A percentile compares a stretch with the other conserved stretches of the same genome.
These are phyloP conservation scores for Corbicula japonica DNA, from an alignment of 2,888 invertebrate genomes.

Conservation along the genomic window DNA sequence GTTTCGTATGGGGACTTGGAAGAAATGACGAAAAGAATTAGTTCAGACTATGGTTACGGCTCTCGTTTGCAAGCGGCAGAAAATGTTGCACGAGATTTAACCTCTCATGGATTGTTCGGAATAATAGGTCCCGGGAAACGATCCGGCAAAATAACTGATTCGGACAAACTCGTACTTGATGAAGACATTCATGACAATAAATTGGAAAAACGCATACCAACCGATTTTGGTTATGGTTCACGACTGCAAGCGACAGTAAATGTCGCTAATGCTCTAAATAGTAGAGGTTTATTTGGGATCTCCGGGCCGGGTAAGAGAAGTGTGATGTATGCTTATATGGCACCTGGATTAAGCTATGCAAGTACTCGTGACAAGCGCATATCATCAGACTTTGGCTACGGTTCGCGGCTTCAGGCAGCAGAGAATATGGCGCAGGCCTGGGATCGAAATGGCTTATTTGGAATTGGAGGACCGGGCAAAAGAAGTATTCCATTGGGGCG, in stretches of 20 bases:
- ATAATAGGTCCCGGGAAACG: conserved; percentile 20
- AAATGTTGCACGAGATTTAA: conserved; percentile 1
- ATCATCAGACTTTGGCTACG: conserved; percentile 7
- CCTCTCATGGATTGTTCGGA: not conserved
- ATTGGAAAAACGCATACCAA: not conserved
- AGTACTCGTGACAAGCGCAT: not conserved
- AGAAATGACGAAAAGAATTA: too few species aligned
- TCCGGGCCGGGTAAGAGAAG: conserved; percentile 16
- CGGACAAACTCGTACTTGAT: not conserved
- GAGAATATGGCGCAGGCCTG: not conserved
- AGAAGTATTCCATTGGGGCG: too few species aligned
- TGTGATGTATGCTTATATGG: not conserved
- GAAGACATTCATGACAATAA: not conserved
- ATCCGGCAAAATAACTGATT: not conserved
- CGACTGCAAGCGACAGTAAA: not conserved
- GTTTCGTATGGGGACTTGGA: too few species aligned
- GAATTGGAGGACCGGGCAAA: conserved; percentile 14
- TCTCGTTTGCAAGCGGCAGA: conserved; percentile 15
- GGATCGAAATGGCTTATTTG: conserved; percentile 4
- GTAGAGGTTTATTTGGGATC: not conserved
- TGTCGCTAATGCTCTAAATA: not conserved
- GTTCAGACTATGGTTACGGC: conserved; percentile 22
- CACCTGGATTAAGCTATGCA: not conserved
- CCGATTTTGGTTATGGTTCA: conserved; percentile 8
- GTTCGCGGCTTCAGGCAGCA: conserved; percentile 10